phyloP scores from a whole-genome alignment of 2,888 invertebrate species.

The Agrochola circellaris region DNA sequence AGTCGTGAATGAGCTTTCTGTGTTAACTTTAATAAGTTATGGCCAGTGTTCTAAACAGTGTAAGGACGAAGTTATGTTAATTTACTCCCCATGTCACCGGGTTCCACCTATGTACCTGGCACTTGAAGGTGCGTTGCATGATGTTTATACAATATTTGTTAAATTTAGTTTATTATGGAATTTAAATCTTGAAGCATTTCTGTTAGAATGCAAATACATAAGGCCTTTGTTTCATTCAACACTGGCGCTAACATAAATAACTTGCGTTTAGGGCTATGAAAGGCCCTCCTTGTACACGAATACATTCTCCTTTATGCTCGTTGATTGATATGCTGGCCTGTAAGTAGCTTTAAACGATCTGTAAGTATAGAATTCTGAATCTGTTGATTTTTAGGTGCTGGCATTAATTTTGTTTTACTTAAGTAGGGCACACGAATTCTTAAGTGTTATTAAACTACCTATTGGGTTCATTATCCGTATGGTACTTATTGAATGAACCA shows the following conservation, averaged over 20 bases:
- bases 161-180: constrained; percentile 7
- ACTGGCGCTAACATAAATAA: constrained; percentile 76
- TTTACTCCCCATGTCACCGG: constrained; percentile 86
- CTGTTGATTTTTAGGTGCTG: constrained; percentile 20
- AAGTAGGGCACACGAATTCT: background rate
- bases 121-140: constrained; percentile 84
- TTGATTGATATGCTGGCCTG: constrained; percentile 60
- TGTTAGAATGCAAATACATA: constrained; percentile 51
- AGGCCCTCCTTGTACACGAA: constrained; percentile 75
- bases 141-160: constrained; percentile 65
- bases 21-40: constrained; percentile 77
- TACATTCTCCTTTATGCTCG: constrained; percentile 59
- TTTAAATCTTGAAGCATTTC: constrained; percentile 42
- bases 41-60: constrained; percentile 82
- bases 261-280: constrained; percentile 74
- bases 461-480: constrained; percentile 22
- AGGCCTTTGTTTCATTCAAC: constrained; percentile 67
- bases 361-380: constrained; percentile 33
- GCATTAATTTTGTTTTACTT: constrained; percentile 26
- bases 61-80: constrained; percentile 88
- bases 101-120: constrained; percentile 88
- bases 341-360: constrained; percentile 42
- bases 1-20: constrained; percentile 68
- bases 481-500: background rate
- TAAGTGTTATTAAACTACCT: background rate